These are phyloP conservation scores for Heterochromis multidens DNA, from an alignment of 2,113 vertebrate genomes.

Conservation along the genomic window DNA sequence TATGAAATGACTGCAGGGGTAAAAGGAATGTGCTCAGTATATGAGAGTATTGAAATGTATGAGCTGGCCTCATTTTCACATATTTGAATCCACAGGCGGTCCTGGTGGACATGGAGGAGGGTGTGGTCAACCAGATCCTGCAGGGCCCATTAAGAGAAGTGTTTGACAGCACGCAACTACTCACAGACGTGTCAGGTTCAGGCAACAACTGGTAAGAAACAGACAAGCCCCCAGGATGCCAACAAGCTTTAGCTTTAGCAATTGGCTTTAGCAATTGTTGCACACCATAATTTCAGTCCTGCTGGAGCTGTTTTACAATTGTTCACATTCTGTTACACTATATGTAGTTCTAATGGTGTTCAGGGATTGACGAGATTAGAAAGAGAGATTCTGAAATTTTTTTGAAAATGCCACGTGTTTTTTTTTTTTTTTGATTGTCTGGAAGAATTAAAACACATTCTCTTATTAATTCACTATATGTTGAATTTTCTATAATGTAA, in stretches of 20 bases:
- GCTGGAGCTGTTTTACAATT: not conserved
- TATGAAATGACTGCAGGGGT: not conserved
- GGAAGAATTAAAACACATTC: not conserved
- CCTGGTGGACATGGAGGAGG: constrained; percentile 98
- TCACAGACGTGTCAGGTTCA: constrained; percentile 95
- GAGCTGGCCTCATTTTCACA: not conserved
- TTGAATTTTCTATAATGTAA: not conserved
- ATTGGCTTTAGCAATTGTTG: not conserved
- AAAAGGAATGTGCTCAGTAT: not conserved
- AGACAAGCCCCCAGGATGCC: not conserved
- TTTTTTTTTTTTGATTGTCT: not conserved
- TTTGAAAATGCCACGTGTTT: too few relatives aligned
- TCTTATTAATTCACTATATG: not conserved
- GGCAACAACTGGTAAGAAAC: constrained; percentile 96
- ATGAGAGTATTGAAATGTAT: not conserved
- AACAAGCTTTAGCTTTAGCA: not conserved
- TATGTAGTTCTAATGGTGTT: not conserved
- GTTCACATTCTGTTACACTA: not conserved
- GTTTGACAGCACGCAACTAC: constrained; percentile 92
- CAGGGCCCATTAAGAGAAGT: constrained; percentile 90
- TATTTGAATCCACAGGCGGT: constrained; percentile 80
- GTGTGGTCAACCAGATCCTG: constrained; percentile 92
- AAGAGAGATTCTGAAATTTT: not conserved
- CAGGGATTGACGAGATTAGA: not conserved
- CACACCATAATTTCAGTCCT: not conserved